Evolutionary conservation across 2,797 vertebrate genomes (phyloP).

Genomic region (Alfaro cultratus): DNA sequence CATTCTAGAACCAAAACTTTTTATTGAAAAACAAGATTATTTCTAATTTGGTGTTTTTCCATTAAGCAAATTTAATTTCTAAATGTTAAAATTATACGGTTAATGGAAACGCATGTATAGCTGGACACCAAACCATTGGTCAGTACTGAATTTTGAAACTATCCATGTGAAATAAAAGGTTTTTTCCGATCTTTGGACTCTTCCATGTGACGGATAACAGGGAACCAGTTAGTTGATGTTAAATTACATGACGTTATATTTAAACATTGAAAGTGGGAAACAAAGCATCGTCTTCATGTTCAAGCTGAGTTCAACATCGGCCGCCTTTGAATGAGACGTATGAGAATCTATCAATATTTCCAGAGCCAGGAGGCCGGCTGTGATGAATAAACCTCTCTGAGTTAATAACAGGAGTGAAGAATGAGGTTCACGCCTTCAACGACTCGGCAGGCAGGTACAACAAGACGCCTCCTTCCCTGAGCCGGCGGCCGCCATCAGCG

Average conservation of each 20-base stretch:
- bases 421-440: neutral
- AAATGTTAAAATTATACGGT: too few relatives aligned
- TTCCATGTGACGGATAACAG: neutral
- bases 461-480: neutral
- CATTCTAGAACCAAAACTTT: too few relatives aligned
- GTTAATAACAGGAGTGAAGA: conserved; percentile 22
- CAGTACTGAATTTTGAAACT: too few relatives aligned
- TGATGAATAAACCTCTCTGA: neutral
- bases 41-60: too few relatives aligned
- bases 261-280: neutral
- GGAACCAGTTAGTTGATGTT: too few relatives aligned
- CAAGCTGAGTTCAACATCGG: neutral
- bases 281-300: neutral
- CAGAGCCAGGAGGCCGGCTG: neutral
- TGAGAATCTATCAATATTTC: neutral
- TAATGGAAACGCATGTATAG: too few relatives aligned
- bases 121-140: too few relatives aligned
- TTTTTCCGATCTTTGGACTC: neutral
- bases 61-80: too few relatives aligned
- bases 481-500: conserved; percentile 4
- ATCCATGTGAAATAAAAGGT: neutral
- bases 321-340: neutral
- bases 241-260: neutral
- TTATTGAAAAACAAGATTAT: too few relatives aligned
- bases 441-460: neutral